Evolutionary conservation across 2,797 vertebrate genomes (phyloP), one percentile per base, ranked within the genome.

Genomic region (Crenuchus spilurus): DNA sequence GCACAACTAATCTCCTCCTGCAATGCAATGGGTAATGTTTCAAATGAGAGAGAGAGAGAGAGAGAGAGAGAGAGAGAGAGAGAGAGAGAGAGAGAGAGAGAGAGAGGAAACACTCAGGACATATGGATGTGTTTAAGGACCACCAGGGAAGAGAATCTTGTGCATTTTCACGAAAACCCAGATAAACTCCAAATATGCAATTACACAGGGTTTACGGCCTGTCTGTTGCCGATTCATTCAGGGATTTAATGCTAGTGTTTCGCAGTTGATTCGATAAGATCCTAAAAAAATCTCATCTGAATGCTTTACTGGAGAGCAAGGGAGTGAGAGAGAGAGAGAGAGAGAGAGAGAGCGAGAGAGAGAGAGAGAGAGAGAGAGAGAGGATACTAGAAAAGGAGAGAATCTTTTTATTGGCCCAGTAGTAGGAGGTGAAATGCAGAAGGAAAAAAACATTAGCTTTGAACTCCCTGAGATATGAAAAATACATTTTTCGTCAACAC

Each of bases 101-200:
- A 31, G n/a, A 51, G 49, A 42, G 77, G 90, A 90, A 93, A 91
- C 91, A 90, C 84, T 84, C 81, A 60, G 83, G 86, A 91, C 92
- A 94, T 93, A 93, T 93, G 93, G 93, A 93, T 92, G 89, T 93
- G 91, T 93, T 94, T 94, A 93, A 91, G 92, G 93, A 94, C 93
- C 93, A 94, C 93, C 93, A 92, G 90, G 91, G 92, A 91, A 92
- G 93, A 90, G 88, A 92, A 92, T 92, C 91, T 91, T 89, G 91
- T 88, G 91, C 91, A 91, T 93, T 93, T 93, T 93, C 86, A 84
- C 90, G 91, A 92, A 93, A 93, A 91, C 88, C 90, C 88, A 72
- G 93, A 93, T 93, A 92, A 93, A 94, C 90, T 93, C 90, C 90
- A 93, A 93, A 93, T 93, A 92, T 92, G 91, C 92, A 93, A 94